Base-by-base conservation (phyloP, 2,797 vertebrate genomes). In the Eremophila alpestris region DNA sequence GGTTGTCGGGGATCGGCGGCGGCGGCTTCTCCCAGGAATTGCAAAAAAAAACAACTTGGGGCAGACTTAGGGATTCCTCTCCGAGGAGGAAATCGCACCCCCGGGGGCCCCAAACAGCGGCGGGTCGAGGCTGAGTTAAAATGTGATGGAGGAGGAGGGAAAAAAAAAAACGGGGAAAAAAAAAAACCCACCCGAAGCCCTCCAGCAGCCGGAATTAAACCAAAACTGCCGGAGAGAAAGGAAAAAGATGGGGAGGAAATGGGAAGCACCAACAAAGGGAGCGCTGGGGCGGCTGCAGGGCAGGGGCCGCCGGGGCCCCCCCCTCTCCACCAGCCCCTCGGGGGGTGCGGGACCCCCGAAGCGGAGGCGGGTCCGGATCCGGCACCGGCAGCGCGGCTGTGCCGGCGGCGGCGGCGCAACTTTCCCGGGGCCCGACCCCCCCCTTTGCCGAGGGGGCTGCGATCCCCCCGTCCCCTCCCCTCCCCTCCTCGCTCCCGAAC, bases 231-330 rank as follows among this genome's bases (percentile, higher is more conserved):
- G 18, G 36, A 59, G 36, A 81, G 70, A 55, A 73, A 54, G 54
- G 71, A 36, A 48, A 36, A 55, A 68, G 63, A 82, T 24, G 64
- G 56, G 36, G 62, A 51, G n/a, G 14, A 22, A 80, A 68, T 18
- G 49, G 84, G 93, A 80, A 64, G 58, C 68, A 60, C 27, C 94
- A 91, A 96, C 83, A 89, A 94, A 95, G 81, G 41, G 63, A 84
- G 84, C 69, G 74, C 56, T 46, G 70, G 23, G 54, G 56, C 32
- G 59, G 77, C 77, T 32, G 83, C 23, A 23, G 59, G 67, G 46
- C 62, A 74, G 59, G 81, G 70, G 54, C 49, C 10, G 80, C 70
- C 36, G 43, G 5, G 32, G 36, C 36, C 14, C 26, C 60, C 18
- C 74, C 62, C 55, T 36, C 36, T 36, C 36, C 36, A 36, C 26